Base-by-base conservation (phyloP, 2,888 invertebrate genomes). In the Pyrgus malvae region DNA sequence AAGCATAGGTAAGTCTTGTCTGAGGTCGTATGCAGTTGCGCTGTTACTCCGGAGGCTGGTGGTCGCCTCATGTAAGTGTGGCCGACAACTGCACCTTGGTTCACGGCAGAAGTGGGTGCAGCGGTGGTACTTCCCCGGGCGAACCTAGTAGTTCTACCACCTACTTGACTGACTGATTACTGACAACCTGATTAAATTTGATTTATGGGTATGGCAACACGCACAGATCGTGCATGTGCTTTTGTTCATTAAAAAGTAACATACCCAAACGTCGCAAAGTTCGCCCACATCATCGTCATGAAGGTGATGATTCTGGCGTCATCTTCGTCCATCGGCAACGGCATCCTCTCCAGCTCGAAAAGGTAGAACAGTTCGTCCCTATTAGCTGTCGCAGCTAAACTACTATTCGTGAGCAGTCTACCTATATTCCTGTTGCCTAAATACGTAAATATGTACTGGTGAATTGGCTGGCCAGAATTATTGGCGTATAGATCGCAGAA, bases 261-360 rank as follows among this genome's bases (percentile, higher is more conserved):
- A 78, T 64, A 91, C 91, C 89, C 88, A 65, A 68, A 76, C 64
- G 84, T 90, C 5, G 90, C 90, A 45, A 91, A 91, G 56, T 89
- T 86, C 0, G 89, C 84, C 90, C 90, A 91, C 85, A 91, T 83
- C 74, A 80, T 82, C 0, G 90, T 83, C 87, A 91, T 84, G 21
- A 88, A 84, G 0, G 83, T 83, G 0, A 86, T 71, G 11, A 91
- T 89, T 25, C 83, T 76, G 0, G 87, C 85, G 9, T 91, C 91
- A 16, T 83, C 77, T 37, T 88, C 86, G 27, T 80, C 78, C 77
- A 90, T 83, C 0, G 83, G 83, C 14, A 88, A 42, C 0, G 83
- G 83, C 2, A 87, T 40, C 12, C 84, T 65, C 48, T 89, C 88
- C 58, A 88, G 44, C 50, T 89, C 89, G 53, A 90, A 87, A 0